Evolutionary conservation across 2,888 invertebrate species (phyloP).

Genomic region (Ectemnius continuus): DNA sequence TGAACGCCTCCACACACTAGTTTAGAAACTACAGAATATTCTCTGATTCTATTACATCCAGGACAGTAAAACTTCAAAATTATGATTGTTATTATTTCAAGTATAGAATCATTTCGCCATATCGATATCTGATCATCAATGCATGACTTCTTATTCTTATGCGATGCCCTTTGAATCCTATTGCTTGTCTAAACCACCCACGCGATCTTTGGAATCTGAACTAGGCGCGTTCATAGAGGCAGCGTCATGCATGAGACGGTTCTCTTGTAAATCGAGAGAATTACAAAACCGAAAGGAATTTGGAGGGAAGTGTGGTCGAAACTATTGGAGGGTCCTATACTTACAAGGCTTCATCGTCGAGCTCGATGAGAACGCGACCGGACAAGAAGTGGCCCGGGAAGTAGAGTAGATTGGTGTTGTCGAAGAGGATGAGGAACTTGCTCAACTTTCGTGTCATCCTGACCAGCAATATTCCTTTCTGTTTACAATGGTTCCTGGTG

Average conservation of each 20-base stretch:
- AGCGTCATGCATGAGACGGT: too few species aligned
- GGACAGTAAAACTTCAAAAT: too few species aligned
- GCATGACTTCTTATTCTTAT: background rate
- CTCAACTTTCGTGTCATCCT: slow-evolving; percentile 91
- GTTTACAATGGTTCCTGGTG: background rate
- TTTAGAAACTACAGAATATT: too few species aligned
- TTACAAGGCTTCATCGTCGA: slow-evolving; percentile 91
- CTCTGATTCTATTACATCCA: too few species aligned
- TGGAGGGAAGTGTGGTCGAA: too few species aligned
- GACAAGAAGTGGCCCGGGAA: slow-evolving; percentile 96
- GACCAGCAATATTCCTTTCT: background rate
- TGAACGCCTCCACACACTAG: slow-evolving; percentile 4
- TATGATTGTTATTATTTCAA: too few species aligned
- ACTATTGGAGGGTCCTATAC: slow-evolving; percentile 46
- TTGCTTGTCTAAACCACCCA: background rate
- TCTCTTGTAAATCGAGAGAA: too few species aligned
- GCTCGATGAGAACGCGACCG: slow-evolving; percentile 93
- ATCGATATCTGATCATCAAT: too few species aligned
- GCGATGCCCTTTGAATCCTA: background rate
- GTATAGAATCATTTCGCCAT: too few species aligned
- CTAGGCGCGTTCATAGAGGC: too few species aligned
- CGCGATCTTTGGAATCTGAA: background rate
- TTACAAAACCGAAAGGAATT: too few species aligned
- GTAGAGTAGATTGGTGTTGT: slow-evolving; percentile 94
- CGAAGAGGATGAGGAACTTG: slow-evolving; percentile 95